These are phyloP conservation scores for Dynastes maya DNA, from an alignment of 2,888 invertebrate genomes.

Conservation along the genomic window DNA sequence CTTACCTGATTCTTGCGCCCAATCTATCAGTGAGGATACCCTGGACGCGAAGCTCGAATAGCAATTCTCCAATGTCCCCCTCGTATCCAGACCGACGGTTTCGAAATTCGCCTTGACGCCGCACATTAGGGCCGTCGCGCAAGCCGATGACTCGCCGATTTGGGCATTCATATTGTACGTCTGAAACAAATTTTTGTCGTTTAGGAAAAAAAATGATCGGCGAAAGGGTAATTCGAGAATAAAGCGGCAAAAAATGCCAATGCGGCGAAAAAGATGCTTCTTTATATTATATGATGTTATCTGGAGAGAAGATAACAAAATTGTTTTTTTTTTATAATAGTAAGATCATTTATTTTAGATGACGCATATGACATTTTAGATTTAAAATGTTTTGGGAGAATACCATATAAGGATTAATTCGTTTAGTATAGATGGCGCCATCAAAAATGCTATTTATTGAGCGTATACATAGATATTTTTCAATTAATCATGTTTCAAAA, in stretches of 20 bases:
- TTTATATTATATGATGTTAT: too few relatives aligned
- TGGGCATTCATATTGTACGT: conserved; percentile 80
- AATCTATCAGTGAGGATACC: conserved; percentile 75
- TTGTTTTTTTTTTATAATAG: too few relatives aligned
- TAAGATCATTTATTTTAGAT: too few relatives aligned
- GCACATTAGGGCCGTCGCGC: conserved; percentile 78
- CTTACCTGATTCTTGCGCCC: conserved; percentile 76
- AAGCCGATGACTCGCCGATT: conserved; percentile 80
- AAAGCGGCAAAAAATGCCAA: not conserved
- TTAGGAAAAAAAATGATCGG: not conserved
- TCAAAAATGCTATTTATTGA: too few relatives aligned
- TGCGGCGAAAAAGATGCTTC: too few relatives aligned
- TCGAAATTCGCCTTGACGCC: conserved; percentile 81
- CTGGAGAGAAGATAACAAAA: too few relatives aligned
- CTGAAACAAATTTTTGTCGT: conserved; percentile 68
- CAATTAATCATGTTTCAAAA: too few relatives aligned
- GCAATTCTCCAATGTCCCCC: conserved; percentile 75
- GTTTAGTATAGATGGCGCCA: too few relatives aligned
- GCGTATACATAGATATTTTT: too few relatives aligned
- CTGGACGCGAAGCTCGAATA: conserved; percentile 73
- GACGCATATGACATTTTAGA: too few relatives aligned
- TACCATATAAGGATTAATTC: too few relatives aligned
- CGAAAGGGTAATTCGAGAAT: not conserved
- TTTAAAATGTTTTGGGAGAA: not conserved
- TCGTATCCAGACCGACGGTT: conserved; percentile 76